phyloP scores from a whole-genome alignment of 64 coral and sea anemone genomes.

The Exaiptasia diaphana region DNA sequence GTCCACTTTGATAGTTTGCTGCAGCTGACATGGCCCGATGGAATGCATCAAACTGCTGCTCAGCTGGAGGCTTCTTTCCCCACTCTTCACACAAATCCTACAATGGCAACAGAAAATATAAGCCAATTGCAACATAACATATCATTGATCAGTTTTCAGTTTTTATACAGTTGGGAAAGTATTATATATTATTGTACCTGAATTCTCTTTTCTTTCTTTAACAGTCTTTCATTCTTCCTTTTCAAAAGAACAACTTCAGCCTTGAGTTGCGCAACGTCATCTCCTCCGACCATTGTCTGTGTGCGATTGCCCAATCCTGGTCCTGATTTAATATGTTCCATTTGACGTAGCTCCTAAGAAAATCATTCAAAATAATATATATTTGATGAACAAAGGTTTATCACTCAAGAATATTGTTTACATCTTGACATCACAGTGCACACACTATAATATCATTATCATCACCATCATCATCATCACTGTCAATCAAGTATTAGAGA shows the following conservation, averaged over 20 bases:
- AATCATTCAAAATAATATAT: neutral
- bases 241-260: conserved; percentile 89
- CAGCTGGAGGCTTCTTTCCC: conserved; percentile 76
- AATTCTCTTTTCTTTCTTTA: conserved; percentile 94
- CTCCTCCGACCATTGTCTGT: conserved; percentile 53
- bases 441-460: neutral
- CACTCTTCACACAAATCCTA: conserved; percentile 83
- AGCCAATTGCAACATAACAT: neutral
- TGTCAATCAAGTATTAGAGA: too few species aligned
- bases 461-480: neutral
- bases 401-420: too few species aligned
- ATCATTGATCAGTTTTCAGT: too few species aligned
- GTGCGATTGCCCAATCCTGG: conserved; percentile 67
- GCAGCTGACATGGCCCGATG: conserved; percentile 84
- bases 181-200: too few species aligned
- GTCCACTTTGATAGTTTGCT: conserved; percentile 74
- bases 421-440: too few species aligned
- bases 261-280: conserved; percentile 76
- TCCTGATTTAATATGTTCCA: conserved; percentile 79
- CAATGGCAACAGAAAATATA: neutral
- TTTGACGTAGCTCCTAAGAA: conserved; percentile 88
- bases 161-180: too few species aligned
- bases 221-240: conserved; percentile 73
- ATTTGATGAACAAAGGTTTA: too few species aligned
- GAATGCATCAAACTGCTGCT: conserved; percentile 87